A percentile compares a stretch with the other conserved stretches of the same genome.
Evolutionary conservation across 2,888 invertebrate species (phyloP).

Genomic region (Drosophila imparisetae): DNA sequence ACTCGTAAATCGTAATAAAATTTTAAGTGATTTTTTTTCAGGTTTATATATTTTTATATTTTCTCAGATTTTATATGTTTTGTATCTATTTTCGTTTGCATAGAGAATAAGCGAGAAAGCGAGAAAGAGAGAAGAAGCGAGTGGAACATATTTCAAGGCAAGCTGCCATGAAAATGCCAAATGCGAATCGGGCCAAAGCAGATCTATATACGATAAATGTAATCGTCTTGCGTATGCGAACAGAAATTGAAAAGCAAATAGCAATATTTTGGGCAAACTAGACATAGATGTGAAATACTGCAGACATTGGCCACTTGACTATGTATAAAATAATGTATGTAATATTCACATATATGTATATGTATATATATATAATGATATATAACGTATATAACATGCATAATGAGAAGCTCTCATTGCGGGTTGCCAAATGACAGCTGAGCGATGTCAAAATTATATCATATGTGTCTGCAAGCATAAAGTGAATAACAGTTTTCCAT

Average conservation of each 20-base stretch:
- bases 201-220: constrained; percentile 27
- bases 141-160: constrained; percentile 62
- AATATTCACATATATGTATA: background rate
- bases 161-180: constrained; percentile 53
- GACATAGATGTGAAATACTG: background rate
- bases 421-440: background rate
- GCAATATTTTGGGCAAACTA: constrained; percentile 8
- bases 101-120: background rate
- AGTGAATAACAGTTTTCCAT: background rate
- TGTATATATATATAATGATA: background rate
- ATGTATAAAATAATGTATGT: background rate
- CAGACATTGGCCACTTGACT: constrained; percentile 2
- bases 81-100: constrained; percentile 43
- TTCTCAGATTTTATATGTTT: constrained; percentile 9
- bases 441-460: background rate
- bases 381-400: background rate
- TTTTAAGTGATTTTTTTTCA: constrained; percentile 31
- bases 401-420: background rate
- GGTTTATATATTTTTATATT: background rate
- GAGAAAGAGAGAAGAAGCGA: background rate
- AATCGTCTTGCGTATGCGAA: constrained; percentile 28
- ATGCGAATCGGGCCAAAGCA: constrained; percentile 41
- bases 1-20: constrained; percentile 29
- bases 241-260: constrained; percentile 33
- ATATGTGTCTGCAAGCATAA: background rate